Conservation (phyloP, 2,113 vertebrate genomes). For the Semnornis frantzii region DNA sequence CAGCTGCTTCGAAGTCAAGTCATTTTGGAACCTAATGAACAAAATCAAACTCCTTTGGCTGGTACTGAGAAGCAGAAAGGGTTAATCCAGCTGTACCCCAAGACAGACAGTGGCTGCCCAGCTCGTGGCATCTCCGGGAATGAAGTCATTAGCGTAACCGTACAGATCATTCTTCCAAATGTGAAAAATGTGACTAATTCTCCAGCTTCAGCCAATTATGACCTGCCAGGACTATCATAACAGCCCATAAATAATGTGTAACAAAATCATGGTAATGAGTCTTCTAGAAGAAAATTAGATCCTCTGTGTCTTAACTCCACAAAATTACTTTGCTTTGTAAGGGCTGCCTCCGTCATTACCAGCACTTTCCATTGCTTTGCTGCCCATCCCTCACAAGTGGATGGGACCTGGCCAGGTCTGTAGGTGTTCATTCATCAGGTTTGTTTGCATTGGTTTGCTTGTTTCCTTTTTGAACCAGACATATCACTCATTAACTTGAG, state of each 20-base stretch:
- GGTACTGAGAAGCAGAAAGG: background rate
- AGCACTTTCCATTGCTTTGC: background rate
- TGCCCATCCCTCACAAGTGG: background rate
- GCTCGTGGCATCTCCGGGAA: background rate
- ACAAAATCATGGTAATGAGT: slow-evolving; percentile 56
- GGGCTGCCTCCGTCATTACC: background rate
- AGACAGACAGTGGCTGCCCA: background rate
- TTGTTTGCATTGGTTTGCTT: background rate
- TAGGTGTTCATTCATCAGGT: background rate
- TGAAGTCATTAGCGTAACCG: slow-evolving; percentile 46
- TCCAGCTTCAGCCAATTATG: slow-evolving; percentile 58
- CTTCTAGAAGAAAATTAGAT: slow-evolving; percentile 54
- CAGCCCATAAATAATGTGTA: slow-evolving; percentile 58
- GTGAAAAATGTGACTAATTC: slow-evolving; percentile 67
- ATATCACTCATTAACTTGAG: background rate
- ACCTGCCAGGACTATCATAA: slow-evolving; percentile 67
- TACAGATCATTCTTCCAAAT: slow-evolving; percentile 48
- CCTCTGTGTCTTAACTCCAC: background rate
- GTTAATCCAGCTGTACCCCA: background rate
- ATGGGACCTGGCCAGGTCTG: background rate
- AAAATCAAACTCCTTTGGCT: background rate
- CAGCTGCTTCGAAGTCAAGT: background rate
- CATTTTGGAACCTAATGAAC: background rate
- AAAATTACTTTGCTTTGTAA: slow-evolving; percentile 4
- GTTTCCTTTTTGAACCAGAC: background rate